Conservation (phyloP, 2,113 vertebrate species). For the Etheostoma spectabile region DNA sequence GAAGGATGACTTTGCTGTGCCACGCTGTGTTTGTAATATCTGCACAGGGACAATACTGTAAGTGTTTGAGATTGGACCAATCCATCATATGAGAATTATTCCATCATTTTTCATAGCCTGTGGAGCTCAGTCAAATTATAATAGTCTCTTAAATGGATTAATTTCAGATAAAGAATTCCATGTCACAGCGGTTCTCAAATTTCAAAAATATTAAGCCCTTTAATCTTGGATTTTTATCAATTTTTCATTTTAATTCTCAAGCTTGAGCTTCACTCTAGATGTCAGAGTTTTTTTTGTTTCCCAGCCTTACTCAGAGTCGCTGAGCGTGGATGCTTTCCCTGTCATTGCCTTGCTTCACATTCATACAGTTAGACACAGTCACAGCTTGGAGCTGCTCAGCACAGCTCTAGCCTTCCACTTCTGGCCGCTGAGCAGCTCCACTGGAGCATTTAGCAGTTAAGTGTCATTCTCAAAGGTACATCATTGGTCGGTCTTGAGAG, state of each 20-base stretch:
- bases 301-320: slow-evolving; percentile 26
- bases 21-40: slow-evolving; percentile 67
- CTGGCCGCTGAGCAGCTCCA: slow-evolving; percentile 69
- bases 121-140: slow-evolving; percentile 34
- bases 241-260: background rate
- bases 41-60: slow-evolving; percentile 47
- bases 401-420: slow-evolving; percentile 47
- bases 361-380: slow-evolving; percentile 63
- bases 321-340: slow-evolving; percentile 39
- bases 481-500: slow-evolving; percentile 42
- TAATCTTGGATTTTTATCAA: background rate
- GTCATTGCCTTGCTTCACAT: slow-evolving; percentile 57
- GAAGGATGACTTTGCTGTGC: slow-evolving; percentile 52
- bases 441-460: slow-evolving; percentile 72
- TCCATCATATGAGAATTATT: slow-evolving; percentile 29
- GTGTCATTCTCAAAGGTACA: slow-evolving; percentile 63
- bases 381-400: slow-evolving; percentile 70
- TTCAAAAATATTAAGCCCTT: background rate
- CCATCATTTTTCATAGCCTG: slow-evolving; percentile 27
- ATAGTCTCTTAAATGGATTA: background rate
- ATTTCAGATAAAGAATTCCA: slow-evolving; percentile 8
- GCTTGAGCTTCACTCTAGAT: background rate
- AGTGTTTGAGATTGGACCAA: slow-evolving; percentile 57
- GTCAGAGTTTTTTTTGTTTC: background rate
- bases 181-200: background rate